Base-by-base conservation (phyloP, 2,113 vertebrate genomes). In the Sorex fumeus region DNA sequence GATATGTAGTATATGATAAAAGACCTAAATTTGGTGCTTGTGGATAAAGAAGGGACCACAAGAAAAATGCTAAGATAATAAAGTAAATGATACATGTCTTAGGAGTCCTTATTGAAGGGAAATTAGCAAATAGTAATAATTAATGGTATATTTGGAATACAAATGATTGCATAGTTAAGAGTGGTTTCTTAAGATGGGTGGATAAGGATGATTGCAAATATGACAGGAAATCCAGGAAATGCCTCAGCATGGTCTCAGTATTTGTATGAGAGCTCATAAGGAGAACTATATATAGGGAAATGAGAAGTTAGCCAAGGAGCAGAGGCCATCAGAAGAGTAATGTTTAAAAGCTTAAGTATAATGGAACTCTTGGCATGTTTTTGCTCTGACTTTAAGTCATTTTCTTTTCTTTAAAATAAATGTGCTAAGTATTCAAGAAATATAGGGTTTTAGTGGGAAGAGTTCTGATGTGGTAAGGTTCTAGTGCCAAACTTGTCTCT, bases 321-420 rank as follows among this genome's bases (percentile, higher is more conserved):
- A 69, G 50, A 80, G 57, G 89, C 81, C 87, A 90, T n/a, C 80
- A 70, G 50, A 64, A 94, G 72, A 92, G 83, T 67, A 88, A 53
- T 16, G 16, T 88, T 91, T 94, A 93, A 93, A 92, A 92, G 25
- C 80, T 91, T 92, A 81, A 91, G 79, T 67, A 45, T 96, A 96
- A 96, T 94, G 95, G 94, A 95, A 90, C 34, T 87, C 87, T 75
- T 96, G 95, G 95, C 94, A 92, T 71, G 62, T 83, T 64, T 95
- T 91, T 16, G 0, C 62, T 90, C 45, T 93, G 71, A 92, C 27
- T 36, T 93, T 60, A 80, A 87, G 69, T n/a, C 36, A 77, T 53
- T 64, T 72, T 77, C 57, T 60, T 60, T 90, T 85, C 86, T 86
- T 94, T 92, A 88, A 95, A 95, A 95, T 71, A 93, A 91, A 92